A percentile compares a stretch with the other conserved stretches of the same genome.
phyloP scores from a whole-genome alignment of 30 jellyfish, hydroid and myxozoan species.

The Nemopilema nomurai region DNA sequence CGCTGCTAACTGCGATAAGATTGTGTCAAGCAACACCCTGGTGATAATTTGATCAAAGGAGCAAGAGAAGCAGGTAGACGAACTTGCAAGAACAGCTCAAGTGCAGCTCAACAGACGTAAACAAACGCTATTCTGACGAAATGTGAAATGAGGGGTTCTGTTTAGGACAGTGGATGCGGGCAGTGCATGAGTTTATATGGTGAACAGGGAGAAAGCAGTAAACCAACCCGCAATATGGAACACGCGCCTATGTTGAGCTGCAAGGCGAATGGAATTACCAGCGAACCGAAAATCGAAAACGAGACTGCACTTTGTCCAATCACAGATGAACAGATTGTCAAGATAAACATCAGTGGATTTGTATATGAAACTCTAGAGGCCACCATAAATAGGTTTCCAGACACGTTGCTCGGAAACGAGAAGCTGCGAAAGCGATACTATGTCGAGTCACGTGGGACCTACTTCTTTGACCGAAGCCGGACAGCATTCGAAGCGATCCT shows the following conservation, averaged over 20 bases:
- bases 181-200: too few relatives aligned
- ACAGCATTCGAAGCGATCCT: constrained; percentile 94
- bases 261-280: constrained; percentile 20
- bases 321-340: constrained; percentile 70
- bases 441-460: constrained; percentile 70
- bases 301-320: constrained; percentile 14
- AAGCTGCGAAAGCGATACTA: constrained; percentile 49
- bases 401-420: constrained; percentile 85
- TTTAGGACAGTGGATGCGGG: too few relatives aligned
- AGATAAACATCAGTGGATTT: constrained; percentile 87
- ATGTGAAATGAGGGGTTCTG: too few relatives aligned
- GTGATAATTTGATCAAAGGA: too few relatives aligned
- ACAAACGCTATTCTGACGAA: too few relatives aligned
- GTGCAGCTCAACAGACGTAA: too few relatives aligned
- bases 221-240: neutral
- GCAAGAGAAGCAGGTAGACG: too few relatives aligned
- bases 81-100: too few relatives aligned
- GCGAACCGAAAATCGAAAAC: neutral
- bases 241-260: neutral
- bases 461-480: constrained; percentile 91
- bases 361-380: constrained; percentile 82
- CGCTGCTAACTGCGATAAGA: too few relatives aligned
- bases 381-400: constrained; percentile 75
- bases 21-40: too few relatives aligned
- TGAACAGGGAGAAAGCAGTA: neutral